phyloP scores from a whole-genome alignment of 35 echinoderm and acorn worm species.

The Patiria miniata region DNA sequence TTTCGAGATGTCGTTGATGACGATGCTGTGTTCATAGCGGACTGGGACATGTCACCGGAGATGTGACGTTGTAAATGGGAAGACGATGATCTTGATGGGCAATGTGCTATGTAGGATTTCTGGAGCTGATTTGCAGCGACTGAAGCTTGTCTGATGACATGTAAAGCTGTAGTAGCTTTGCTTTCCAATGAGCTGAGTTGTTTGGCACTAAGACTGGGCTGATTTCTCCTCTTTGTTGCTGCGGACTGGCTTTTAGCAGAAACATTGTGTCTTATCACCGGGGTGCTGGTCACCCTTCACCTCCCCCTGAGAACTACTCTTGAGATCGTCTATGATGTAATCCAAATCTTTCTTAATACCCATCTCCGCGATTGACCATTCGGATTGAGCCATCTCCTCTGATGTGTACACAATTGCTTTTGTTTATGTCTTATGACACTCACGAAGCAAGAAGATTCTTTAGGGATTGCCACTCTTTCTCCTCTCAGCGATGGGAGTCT shows the following conservation, averaged over 20 bases:
- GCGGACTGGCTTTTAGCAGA: not conserved
- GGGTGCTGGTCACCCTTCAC: not conserved
- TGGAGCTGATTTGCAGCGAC: not conserved
- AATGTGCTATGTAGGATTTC: not conserved
- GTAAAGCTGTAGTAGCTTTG: conserved; percentile 20
- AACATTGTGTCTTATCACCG: conserved; percentile 13
- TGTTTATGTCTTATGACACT: too few species aligned
- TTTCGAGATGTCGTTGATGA: not conserved
- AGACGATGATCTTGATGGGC: not conserved
- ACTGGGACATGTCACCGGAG: not conserved
- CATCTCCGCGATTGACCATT: not conserved
- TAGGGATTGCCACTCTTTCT: too few species aligned
- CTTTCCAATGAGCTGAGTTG: not conserved
- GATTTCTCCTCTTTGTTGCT: not conserved
- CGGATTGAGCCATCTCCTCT: too few species aligned
- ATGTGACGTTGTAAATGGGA: not conserved
- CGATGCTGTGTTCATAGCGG: not conserved
- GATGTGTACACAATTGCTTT: too few species aligned
- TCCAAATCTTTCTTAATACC: not conserved
- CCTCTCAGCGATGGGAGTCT: too few species aligned
- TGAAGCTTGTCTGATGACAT: not conserved
- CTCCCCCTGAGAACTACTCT: not conserved
- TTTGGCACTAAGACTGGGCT: not conserved
- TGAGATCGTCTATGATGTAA: conserved; percentile 22
- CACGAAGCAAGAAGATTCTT: too few species aligned